Evolutionary conservation across 2,113 vertebrate species (phyloP), one percentile per base, ranked within the genome.

Genomic region (Gallinago jamesoni): DNA sequence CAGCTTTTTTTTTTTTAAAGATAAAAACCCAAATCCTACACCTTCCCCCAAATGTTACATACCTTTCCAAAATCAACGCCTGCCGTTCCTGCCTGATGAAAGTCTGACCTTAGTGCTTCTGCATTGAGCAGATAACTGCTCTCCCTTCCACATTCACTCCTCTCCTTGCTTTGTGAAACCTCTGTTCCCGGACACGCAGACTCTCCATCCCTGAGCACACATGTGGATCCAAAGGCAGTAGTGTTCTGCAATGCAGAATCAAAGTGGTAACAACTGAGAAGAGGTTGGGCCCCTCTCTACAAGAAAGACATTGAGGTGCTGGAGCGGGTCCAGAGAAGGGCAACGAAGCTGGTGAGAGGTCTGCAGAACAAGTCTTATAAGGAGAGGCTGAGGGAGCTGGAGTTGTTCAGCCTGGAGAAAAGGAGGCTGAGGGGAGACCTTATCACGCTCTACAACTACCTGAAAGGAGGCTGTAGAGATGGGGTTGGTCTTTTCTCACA

Each of bases 21-120:
- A 43, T 17, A 24, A 21, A 33, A 41, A 27, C 10, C 30, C 13
- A 23, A 70, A 56, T 59, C 21, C n/a, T 52, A 50, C 31, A 77
- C 22, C 14, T 53, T 66, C 15, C 68, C 22, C 21, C 7, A 50
- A 53, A 27, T 5, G 14, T 74, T 87, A 97, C 97, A 41, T 97
- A 99, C 98, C 97, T 98, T 95, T 89, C 97, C 95, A 67, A 90
- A 97, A 73, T 98, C 96, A 1, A 97, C 94, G 41, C 93, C 94
- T 37, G 97, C 98, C 10, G 91, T 59, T 95, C 97, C 98, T 0
- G 94, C 96, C 62, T 96, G 98, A 90, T 98, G 98, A 83, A 99
- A 99, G 43, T 98, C 97, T 0, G 98, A 98, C 68, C 98, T 98
- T 39, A 99, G 97, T 21, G 99, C 98, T 93, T 99, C 98, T 5